Percentiles rank a stretch among this genome's conserved stretches.
phyloP scores from a whole-genome alignment of 2,113 vertebrate genomes.

The Psilopogon haemacephalus region DNA sequence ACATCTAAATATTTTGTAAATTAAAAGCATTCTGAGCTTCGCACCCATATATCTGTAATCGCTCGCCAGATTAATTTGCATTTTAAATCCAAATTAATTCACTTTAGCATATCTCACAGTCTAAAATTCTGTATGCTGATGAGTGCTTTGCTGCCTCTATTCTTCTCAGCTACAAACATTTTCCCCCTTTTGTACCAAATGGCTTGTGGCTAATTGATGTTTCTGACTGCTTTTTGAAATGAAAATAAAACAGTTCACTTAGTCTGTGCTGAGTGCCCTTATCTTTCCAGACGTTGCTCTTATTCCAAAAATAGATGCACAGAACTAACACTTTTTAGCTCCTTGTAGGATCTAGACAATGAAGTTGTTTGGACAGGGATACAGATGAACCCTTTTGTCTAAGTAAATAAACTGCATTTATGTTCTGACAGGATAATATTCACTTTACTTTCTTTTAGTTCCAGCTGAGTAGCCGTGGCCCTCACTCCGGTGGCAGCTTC shows the following conservation, averaged over 20 bases:
- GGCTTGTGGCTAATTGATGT: slow-evolving; percentile 92
- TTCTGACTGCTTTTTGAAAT: slow-evolving; percentile 90
- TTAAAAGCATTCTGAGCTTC: slow-evolving; percentile 83
- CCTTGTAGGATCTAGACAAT: slow-evolving; percentile 88
- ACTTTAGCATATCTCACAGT: slow-evolving; percentile 96
- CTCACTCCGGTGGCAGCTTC: slow-evolving; percentile 80
- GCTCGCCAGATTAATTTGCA: slow-evolving; percentile 94
- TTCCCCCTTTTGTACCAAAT: slow-evolving; percentile 87
- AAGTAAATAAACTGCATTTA: slow-evolving; percentile 96
- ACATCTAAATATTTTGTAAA: slow-evolving; percentile 86
- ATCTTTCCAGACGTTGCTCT: slow-evolving; percentile 84
- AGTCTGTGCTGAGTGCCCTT: slow-evolving; percentile 83
- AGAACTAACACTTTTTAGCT: slow-evolving; percentile 81
- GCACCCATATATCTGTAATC: slow-evolving; percentile 91
- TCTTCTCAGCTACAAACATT: slow-evolving; percentile 87
- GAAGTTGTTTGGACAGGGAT: slow-evolving; percentile 94
- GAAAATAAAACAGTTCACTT: slow-evolving; percentile 89
- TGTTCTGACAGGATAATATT: slow-evolving; percentile 94
- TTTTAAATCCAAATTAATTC: slow-evolving; percentile 99
- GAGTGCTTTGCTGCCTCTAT: slow-evolving; percentile 85
- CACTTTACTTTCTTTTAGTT: slow-evolving; percentile 91
- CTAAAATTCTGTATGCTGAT: slow-evolving; percentile 94
- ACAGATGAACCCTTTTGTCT: slow-evolving; percentile 96
- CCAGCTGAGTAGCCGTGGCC: slow-evolving; percentile 86
- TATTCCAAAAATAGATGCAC: slow-evolving; percentile 83